A percentile compares a stretch with the other conserved stretches of the same genome.
These are phyloP conservation scores for Cryptotermes secundus DNA, from an alignment of 1,140 invertebrate genomes.

Conservation along the genomic window DNA sequence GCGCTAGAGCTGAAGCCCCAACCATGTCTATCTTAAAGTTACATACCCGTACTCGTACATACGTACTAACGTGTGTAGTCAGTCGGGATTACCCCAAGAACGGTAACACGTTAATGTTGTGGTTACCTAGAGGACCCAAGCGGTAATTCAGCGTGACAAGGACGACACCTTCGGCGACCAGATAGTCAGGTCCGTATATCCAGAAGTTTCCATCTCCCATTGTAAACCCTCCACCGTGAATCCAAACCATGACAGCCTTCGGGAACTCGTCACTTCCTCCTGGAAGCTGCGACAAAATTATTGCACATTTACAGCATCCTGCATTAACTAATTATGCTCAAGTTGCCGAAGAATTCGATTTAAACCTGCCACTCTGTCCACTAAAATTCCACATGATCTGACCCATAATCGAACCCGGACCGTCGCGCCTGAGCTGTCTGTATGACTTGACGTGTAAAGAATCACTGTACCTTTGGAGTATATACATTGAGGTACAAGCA, in stretches of 20 bases:
- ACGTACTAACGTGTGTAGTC: too few relatives aligned
- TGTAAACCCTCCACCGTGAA: constrained; percentile 73
- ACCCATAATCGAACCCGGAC: too few relatives aligned
- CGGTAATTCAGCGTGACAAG: constrained; percentile 72
- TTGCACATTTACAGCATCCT: too few relatives aligned
- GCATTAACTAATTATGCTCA: too few relatives aligned
- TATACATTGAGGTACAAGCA: constrained; percentile 47
- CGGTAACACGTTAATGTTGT: constrained; percentile 34
- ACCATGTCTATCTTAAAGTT: too few relatives aligned
- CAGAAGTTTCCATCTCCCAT: constrained; percentile 61
- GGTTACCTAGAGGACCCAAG: constrained; percentile 59
- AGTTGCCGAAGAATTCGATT: too few relatives aligned
- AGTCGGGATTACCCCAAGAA: too few relatives aligned
- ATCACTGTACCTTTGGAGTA: constrained; percentile 42
- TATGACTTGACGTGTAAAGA: not conserved
- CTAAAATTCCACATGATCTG: too few relatives aligned
- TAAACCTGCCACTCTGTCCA: too few relatives aligned
- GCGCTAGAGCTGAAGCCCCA: too few relatives aligned
- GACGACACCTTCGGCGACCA: constrained; percentile 64
- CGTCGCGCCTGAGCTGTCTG: too few relatives aligned
- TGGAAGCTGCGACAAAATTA: not conserved
- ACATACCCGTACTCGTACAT: too few relatives aligned
- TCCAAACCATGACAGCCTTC: constrained; percentile 70
- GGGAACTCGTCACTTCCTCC: not conserved
- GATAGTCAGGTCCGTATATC: constrained; percentile 63